Evolutionary conservation across 2,888 invertebrate species (phyloP).

Genomic region (Papilio gigon): DNA sequence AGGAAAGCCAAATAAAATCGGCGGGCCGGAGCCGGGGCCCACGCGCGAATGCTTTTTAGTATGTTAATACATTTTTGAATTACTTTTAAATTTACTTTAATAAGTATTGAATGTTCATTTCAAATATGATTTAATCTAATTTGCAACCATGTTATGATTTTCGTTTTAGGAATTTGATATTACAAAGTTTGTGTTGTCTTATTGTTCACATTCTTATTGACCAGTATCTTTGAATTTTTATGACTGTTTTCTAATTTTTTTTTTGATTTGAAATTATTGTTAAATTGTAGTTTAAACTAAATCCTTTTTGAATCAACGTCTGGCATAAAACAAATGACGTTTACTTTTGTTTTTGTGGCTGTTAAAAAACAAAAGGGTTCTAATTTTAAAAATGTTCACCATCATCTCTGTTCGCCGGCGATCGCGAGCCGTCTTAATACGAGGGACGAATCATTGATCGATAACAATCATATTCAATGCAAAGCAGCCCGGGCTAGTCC

Average conservation of each 20-base stretch:
- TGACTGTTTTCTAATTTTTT: not conserved
- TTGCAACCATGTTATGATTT: not conserved
- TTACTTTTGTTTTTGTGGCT: no score
- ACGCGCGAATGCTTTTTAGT: constrained; percentile 29
- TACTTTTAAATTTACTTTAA: constrained; percentile 16
- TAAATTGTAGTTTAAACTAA: no score
- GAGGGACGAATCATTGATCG: constrained; percentile 46
- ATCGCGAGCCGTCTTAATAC: constrained; percentile 44
- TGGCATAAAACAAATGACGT: not conserved
- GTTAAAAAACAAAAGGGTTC: no score
- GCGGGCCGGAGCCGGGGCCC: constrained; percentile 25
- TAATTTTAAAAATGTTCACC: constrained; percentile 13
- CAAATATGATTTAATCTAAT: not conserved
- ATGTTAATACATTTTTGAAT: constrained; percentile 21
- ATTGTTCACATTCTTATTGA: no score
- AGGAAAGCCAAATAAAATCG: constrained; percentile 22
- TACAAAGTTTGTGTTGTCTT: no score
- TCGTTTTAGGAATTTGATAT: not conserved
- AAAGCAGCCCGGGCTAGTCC: constrained; percentile 48
- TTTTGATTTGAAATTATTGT: no score
- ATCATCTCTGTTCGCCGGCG: constrained; percentile 40
- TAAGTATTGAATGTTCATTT: not conserved
- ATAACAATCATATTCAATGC: constrained; percentile 61
- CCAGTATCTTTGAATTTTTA: no score
- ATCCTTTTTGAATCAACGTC: no score